Evolutionary conservation across 2,797 vertebrate genomes (phyloP).

Genomic region (Linurgus olivaceus): DNA sequence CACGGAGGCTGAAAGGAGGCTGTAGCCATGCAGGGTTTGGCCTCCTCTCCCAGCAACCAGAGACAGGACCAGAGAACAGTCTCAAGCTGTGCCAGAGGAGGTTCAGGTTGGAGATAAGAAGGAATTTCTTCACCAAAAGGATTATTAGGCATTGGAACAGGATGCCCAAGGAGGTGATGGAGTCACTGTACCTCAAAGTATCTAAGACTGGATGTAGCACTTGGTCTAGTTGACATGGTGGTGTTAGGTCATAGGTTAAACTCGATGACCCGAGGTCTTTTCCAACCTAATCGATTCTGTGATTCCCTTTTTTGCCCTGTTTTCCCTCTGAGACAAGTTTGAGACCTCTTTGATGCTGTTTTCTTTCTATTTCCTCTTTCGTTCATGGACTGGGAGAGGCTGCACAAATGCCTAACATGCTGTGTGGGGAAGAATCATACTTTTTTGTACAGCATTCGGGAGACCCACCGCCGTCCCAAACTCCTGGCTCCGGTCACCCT

Average conservation of each 20-base stretch:
- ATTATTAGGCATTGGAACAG: neutral
- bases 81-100: neutral
- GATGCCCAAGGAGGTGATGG: neutral
- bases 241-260: neutral
- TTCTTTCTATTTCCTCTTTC: neutral
- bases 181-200: accelerated
- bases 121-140: neutral
- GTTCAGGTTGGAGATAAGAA: neutral
- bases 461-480: accelerated
- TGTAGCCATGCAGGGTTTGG: accelerated
- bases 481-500: accelerated
- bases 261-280: neutral
- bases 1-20: neutral
- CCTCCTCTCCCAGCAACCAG: neutral
- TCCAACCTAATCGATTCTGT: neutral
- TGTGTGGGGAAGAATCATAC: accelerated
- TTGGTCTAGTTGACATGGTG: neutral
- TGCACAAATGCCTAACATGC: neutral
- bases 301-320: neutral
- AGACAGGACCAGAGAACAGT: neutral
- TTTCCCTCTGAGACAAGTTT: neutral
- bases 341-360: neutral
- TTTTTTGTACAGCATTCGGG: no score
- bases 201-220: neutral
- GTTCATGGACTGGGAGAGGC: neutral